Base-by-base conservation (phyloP, 2,113 vertebrate species). In the Dasyornis broadbenti region DNA sequence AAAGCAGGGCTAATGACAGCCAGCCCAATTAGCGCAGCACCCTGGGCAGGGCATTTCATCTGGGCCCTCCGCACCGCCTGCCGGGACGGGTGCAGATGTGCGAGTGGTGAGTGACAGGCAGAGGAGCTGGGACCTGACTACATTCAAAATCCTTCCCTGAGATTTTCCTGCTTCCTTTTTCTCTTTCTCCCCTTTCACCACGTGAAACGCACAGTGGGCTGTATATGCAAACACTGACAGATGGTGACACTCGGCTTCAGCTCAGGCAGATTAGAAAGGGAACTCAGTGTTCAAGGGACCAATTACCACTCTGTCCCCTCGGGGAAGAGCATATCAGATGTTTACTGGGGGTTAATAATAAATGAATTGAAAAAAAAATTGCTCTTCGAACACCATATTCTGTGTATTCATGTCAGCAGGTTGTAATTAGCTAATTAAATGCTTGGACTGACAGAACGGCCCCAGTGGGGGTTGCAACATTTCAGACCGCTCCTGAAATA, bases 371-470 rank as follows among this genome's bases (percentile, higher is more conserved):
- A 96, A 97, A 92, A 97, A 95, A 96, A 94, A 95, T 95, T 91
- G 89, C 86, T 89, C 96, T 94, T 94, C 57, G 86, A 96, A 94
- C 94, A 92, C 92, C 86, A 86, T 82, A 81, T 95, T 97, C 97
- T 94, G 96, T 96, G 95, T 95, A 88, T 97, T 92, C 96, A 79
- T 96, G 97, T 96, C 96, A 97, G 98, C 97, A 96, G 97, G 97
- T 97, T 97, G 97, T 97, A 97, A 98, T 98, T 97, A 97, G 98
- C 95, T 97, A 97, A 97, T 98, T 97, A 97, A 97, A 97, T 95
- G 94, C 97, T 96, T 94, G 94, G 97, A 96, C 97, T 97, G 97
- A 97, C 97, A 97, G 97, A 96, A 97, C 53, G 91, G 93, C 95
- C 96, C 82, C 80, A 75, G 90, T 96, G 96, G 94, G 96, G 96